A percentile compares a stretch with the other conserved stretches of the same genome.
Evolutionary conservation across 2,888 invertebrate genomes (phyloP).

Genomic region (Serrognathus titanus): DNA sequence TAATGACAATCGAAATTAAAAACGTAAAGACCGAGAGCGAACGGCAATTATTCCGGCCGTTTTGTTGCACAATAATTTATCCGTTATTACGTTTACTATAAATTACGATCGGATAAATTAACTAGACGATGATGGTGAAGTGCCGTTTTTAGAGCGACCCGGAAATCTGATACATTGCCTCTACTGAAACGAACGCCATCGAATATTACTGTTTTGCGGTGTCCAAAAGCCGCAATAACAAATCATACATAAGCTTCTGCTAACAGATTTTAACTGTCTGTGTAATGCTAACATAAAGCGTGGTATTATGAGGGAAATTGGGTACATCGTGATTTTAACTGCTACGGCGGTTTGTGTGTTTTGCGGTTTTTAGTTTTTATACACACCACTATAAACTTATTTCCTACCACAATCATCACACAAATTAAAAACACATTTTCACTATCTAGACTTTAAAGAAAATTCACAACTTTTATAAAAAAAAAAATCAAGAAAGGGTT

Average conservation of each 20-base stretch:
- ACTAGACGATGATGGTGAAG: conserved; percentile 15
- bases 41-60: conserved; percentile 25
- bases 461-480: neutral
- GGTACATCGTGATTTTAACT: conserved; percentile 46
- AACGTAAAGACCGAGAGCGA: conserved; percentile 40
- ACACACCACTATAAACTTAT: conserved; percentile 29
- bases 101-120: conserved; percentile 25
- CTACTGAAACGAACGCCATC: conserved; percentile 3
- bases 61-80: conserved; percentile 17
- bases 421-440: neutral
- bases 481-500: too few relatives aligned
- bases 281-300: conserved; percentile 49
- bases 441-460: neutral
- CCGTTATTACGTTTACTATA: conserved; percentile 20
- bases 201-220: conserved; percentile 39
- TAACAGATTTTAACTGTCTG: conserved; percentile 50
- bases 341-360: conserved; percentile 43
- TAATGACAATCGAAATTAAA: conserved; percentile 50
- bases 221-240: conserved; percentile 47
- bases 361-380: conserved; percentile 40
- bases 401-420: conserved; percentile 22
- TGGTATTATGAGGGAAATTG: conserved; percentile 48
- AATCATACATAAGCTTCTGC: conserved; percentile 50
- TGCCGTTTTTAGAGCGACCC: conserved; percentile 5
- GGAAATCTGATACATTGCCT: conserved; percentile 8